Evolutionary conservation across 2,797 vertebrate genomes (phyloP), one percentile per base, ranked within the genome.

Genomic region (Clarias pachynema): DNA sequence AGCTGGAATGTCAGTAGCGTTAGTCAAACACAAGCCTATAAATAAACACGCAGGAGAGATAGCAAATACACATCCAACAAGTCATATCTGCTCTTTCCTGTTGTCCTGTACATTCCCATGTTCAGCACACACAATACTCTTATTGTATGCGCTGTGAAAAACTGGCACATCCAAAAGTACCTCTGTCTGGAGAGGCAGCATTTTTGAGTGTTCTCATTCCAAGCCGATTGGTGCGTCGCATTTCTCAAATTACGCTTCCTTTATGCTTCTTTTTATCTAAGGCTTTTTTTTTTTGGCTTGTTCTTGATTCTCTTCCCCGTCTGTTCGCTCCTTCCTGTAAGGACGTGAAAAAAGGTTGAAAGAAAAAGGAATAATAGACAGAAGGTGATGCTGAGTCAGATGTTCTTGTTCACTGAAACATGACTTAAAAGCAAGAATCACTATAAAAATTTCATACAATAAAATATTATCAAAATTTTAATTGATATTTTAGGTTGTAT

Each of bases 221-320:
- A 57, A 57, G 20, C 34, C 37, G 79, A 81, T 14, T 29, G 59
- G 24, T 18, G 37, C 1, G 79, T 53, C 44, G 56, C 44, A 57
- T 34, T 80, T 82, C 80, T 70, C 80, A 57, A 66, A 59, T 59
- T 82, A 69, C 80, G 22, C 29, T 14, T 56, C 18, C 49, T 69
- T 20, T 44, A 5, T 65, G 49, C 5, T n/a, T 49, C 7, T 16
- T 16, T 44, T 44, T n/a, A n/a, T 79, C 44, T 1, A 44, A 44
- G 44, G 44, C 44, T 10, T 24, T 80, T 12, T 80, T 12, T 26
- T 18, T 80, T 18, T 44, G 6, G 2, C 2, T 65, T 20, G 9
- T 24, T 8, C 14, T 69, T 5, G 3, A 8, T 49, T 31, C 62
- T 4, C n/a, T 29, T 22, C 24, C 15, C 12, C 20, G 60, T 53